phyloP scores from a whole-genome alignment of 2,113 vertebrate genomes.

The Irena cyanogastra region DNA sequence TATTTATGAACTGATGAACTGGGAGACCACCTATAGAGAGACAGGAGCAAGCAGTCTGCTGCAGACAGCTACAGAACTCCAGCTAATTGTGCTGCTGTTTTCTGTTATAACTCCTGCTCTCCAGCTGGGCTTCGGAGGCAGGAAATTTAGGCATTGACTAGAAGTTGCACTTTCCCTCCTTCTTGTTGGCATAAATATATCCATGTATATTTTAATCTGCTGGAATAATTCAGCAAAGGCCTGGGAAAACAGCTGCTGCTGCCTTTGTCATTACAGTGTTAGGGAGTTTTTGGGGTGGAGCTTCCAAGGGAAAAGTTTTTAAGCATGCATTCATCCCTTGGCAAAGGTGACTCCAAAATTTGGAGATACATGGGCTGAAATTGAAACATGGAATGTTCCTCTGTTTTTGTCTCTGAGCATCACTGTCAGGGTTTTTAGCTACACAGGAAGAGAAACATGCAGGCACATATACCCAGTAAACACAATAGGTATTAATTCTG shows the following conservation, averaged over 20 bases:
- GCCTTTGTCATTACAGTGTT: neutral
- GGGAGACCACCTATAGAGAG: constrained; percentile 84
- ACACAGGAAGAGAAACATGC: neutral
- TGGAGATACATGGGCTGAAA: neutral
- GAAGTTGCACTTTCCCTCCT: constrained; percentile 72
- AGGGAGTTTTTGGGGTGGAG: neutral
- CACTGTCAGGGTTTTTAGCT: neutral
- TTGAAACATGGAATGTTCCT: neutral
- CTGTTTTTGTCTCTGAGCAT: neutral
- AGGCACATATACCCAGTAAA: neutral
- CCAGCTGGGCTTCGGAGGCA: constrained; percentile 79
- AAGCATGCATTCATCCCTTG: neutral
- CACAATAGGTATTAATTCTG: neutral
- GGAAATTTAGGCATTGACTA: constrained; percentile 75
- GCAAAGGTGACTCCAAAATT: neutral
- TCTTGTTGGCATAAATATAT: constrained; percentile 71
- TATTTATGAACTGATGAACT: constrained; percentile 91
- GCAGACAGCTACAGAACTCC: constrained; percentile 80
- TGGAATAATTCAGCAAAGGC: constrained; percentile 58
- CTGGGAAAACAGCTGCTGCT: constrained; percentile 60
- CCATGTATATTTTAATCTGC: constrained; percentile 71
- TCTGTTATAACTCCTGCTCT: constrained; percentile 79
- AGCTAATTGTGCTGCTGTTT: constrained; percentile 83
- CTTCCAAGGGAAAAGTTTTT: neutral
- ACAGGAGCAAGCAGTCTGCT: constrained; percentile 75